phyloP scores from a whole-genome alignment of 2,888 invertebrate genomes.

The Metacarcinus magister region DNA sequence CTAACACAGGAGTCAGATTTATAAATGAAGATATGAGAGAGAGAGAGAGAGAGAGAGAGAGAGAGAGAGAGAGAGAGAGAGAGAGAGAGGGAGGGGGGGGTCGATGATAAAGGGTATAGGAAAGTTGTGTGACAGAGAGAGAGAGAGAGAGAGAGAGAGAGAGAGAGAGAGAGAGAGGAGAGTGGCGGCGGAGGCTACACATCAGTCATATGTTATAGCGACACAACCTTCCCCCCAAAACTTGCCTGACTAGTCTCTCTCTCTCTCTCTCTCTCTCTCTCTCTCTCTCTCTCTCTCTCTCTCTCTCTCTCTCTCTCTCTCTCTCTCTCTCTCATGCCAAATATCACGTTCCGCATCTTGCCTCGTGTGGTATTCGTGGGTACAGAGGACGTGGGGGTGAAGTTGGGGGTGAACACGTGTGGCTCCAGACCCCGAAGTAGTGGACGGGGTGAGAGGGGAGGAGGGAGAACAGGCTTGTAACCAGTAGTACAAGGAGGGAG shows the following conservation, averaged over 20 bases:
- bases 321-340: no score
- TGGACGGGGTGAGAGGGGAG: not conserved
- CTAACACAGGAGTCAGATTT: not conserved
- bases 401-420: not conserved
- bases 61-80: not conserved
- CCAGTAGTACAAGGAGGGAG: not conserved
- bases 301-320: not conserved
- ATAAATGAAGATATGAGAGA: not conserved
- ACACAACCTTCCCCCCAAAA: not conserved
- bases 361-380: not conserved
- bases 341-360: not conserved
- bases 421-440: no score
- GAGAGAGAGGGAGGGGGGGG: no score
- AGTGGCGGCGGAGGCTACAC: not conserved
- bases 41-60: no score
- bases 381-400: not conserved
- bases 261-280: slow-evolving; percentile 47
- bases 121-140: no score
- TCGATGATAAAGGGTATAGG: no score
- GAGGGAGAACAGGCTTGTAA: not conserved
- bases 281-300: slow-evolving; percentile 43
- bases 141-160: slow-evolving; percentile 4
- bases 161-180: not conserved
- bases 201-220: not conserved
- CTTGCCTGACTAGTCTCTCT: not conserved